Conservation (phyloP, 64 coral and sea anemone genomes). For the Stichodactyla helianthus region DNA sequence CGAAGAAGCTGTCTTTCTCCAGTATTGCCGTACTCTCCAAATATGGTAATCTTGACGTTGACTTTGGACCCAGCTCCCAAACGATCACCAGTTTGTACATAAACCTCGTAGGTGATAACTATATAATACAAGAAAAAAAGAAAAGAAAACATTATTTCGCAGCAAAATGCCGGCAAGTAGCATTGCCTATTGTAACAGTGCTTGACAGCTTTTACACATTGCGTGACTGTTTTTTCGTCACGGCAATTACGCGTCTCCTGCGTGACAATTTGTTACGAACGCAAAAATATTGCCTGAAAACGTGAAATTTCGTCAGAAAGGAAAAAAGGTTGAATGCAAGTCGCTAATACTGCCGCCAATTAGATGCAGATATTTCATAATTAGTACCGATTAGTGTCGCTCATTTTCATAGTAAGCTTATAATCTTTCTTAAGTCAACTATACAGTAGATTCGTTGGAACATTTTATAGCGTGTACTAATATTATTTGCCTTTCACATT, state of each 20-base stretch:
- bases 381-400: neutral
- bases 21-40: conserved; percentile 89
- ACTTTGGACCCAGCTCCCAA: conserved; percentile 88
- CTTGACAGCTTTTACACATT: too few species aligned
- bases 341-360: neutral
- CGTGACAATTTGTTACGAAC: too few species aligned
- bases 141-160: neutral
- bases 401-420: neutral
- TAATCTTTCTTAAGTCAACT: neutral
- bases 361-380: neutral
- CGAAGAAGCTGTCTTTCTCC: conserved; percentile 88
- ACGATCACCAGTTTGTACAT: conserved; percentile 80
- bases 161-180: neutral
- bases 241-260: too few species aligned
- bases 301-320: neutral
- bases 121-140: neutral
- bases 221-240: too few species aligned
- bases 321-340: neutral
- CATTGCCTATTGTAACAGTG: too few species aligned
- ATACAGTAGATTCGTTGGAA: neutral
- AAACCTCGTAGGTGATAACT: conserved; percentile 92
- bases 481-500: neutral
- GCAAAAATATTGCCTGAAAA: too few species aligned
- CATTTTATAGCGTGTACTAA: neutral
- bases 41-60: conserved; percentile 72